A percentile compares a stretch with the other conserved stretches of the same genome.
phyloP scores from a whole-genome alignment of 2,797 vertebrate genomes.

The Alca torda region DNA sequence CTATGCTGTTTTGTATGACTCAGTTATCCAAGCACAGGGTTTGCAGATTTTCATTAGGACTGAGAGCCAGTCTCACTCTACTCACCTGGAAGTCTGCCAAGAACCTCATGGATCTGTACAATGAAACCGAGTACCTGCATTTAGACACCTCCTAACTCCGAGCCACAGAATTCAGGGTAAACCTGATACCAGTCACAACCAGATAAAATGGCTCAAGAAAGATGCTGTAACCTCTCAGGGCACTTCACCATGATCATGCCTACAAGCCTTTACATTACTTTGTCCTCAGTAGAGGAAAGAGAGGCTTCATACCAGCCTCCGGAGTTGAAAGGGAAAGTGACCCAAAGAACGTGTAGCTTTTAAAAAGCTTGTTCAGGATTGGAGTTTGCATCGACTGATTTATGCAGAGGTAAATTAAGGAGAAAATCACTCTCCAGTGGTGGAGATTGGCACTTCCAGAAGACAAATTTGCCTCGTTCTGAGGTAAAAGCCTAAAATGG shows the following conservation, averaged over 20 bases:
- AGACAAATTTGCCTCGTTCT: neutral
- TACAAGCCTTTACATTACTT: neutral
- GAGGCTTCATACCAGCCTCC: neutral
- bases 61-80: neutral
- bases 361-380: neutral
- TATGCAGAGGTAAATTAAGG: neutral
- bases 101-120: neutral
- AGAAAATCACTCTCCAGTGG: neutral
- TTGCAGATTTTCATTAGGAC: neutral
- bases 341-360: neutral
- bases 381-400: neutral
- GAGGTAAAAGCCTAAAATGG: neutral
- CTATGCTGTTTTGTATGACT: neutral
- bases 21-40: neutral
- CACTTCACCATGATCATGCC: neutral
- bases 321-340: neutral
- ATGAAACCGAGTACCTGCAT: neutral
- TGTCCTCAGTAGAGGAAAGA: neutral
- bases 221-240: neutral
- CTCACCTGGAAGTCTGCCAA: neutral
- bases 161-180: neutral
- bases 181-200: neutral
- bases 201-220: neutral
- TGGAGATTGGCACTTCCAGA: neutral
- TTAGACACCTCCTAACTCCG: neutral